Percentiles rank a stretch among this genome's conserved stretches.
phyloP scores from a whole-genome alignment of 2,888 invertebrate genomes.

The Andrena camellia region DNA sequence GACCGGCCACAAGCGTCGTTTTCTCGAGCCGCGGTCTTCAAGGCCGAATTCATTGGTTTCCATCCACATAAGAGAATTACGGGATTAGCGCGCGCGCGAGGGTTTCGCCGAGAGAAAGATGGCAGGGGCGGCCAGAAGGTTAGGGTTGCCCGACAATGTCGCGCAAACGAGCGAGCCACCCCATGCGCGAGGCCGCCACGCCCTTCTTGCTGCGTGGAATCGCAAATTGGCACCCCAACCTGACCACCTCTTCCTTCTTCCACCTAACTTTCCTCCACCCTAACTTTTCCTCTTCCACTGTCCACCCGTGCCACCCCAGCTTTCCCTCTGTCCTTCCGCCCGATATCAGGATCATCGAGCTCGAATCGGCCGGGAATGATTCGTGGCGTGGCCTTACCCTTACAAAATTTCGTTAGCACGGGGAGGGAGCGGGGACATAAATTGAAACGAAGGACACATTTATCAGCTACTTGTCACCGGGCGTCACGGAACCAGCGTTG shows the following conservation, averaged over 20 bases:
- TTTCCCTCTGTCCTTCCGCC: constrained; percentile 11
- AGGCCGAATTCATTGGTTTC: constrained; percentile 59
- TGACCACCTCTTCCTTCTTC: constrained; percentile 67
- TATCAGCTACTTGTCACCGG: constrained; percentile 46
- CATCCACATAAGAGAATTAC: constrained; percentile 67
- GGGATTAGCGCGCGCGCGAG: constrained; percentile 61
- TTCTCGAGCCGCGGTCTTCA: constrained; percentile 43
- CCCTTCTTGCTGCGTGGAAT: constrained; percentile 80
- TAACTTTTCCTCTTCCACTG: constrained; percentile 43
- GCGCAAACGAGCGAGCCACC: constrained; percentile 80
- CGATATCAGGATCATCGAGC: constrained; percentile 24
- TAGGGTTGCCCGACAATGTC: constrained; percentile 80
- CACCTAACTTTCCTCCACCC: constrained; percentile 57
- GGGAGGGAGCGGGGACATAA: neutral
- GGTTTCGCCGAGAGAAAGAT: constrained; percentile 49
- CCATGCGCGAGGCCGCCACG: constrained; percentile 80
- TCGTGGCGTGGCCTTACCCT: neutral
- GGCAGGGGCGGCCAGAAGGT: constrained; percentile 53
- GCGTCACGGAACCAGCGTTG: constrained; percentile 23
- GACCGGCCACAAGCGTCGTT: constrained; percentile 41
- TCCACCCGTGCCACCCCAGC: neutral
- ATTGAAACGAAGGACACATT: constrained; percentile 55
- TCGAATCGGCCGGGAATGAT: constrained; percentile 1
- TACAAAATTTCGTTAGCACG: neutral
- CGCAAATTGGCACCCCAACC: constrained; percentile 79